Base-by-base conservation (phyloP, 2,888 invertebrate genomes). In the Yponomeuta plumbellus region DNA sequence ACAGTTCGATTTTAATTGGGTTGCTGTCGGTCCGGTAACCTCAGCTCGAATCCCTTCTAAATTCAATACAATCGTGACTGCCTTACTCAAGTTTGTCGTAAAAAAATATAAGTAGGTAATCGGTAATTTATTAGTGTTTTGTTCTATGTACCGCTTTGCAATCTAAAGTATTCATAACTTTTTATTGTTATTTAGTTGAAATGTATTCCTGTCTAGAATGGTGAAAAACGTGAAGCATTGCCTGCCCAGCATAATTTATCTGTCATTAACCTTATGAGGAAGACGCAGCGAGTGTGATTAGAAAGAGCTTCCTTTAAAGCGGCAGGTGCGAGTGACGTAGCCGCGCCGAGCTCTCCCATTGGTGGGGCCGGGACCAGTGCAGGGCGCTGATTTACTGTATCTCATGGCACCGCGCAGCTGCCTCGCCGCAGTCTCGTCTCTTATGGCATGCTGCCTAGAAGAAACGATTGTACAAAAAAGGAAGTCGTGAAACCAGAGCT, bases 251-350 rank as follows among this genome's bases (percentile, higher is more conserved):
- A 17, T 52, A 17, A 13, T 52, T 52, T 52, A 52, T 52, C 17
- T 52, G 17, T 52, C 44, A 52, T 52, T 52, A 52, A 52, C 17
- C 44, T 69, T 69, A 67, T 67, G 72, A 73, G 71, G 70, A 73
- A 76, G 73, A 80, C 72, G 76, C 75, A 76, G 71, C 71, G 71
- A 72, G 77, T 70, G 76, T 80, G 79, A 78, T 83, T 83, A 65
- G 68, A 66, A 56, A 80, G 76, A 79, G 72, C 85, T 87, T 88
- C 88, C 87, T 85, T 79, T 77, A 71, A 69, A 66, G 44, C 71
- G 81, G 83, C 88, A 88, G 88, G 88, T 88, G 88, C 83, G 76
- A 77, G 77, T 75, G 73, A 76, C 76, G 74, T 69, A 71, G 73
- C 71, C 74, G 74, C 73, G 73, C 71, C 72, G 69, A 70, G 77